These are phyloP conservation scores for Erpobdella octoculata DNA, from an alignment of 2,888 invertebrate species.

Conservation along the genomic window DNA sequence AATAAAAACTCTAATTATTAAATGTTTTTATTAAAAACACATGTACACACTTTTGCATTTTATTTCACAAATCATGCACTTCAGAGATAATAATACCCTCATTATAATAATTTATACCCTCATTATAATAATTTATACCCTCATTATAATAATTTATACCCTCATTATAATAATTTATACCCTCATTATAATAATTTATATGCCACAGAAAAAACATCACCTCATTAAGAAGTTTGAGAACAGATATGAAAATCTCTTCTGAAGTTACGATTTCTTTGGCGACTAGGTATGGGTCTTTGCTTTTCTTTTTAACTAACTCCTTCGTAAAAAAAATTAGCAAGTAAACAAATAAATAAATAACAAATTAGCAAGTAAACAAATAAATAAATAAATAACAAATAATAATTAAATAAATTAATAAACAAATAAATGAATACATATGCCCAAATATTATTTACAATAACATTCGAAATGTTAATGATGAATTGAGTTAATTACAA, in stretches of 20 bases:
- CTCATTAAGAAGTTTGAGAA: conserved; percentile 55
- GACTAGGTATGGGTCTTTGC: conserved; percentile 54
- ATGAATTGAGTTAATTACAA: too few species aligned
- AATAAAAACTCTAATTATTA: too few species aligned
- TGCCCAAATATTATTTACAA: neutral
- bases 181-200: neutral
- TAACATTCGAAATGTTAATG: too few species aligned
- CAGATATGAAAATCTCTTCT: conserved; percentile 57
- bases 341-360: neutral
- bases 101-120: neutral
- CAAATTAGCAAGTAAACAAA: neutral
- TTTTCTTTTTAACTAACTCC: conserved; percentile 41
- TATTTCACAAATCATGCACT: too few species aligned
- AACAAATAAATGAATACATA: neutral
- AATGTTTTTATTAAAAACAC: too few species aligned
- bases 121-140: neutral
- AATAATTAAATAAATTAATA: neutral
- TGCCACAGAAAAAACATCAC: conserved; percentile 41
- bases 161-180: neutral
- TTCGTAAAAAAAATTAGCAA: too few species aligned
- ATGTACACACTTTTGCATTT: too few species aligned
- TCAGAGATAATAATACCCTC: too few species aligned
- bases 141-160: neutral
- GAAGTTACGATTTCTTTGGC: conserved; percentile 58
- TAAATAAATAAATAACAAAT: neutral